Evolutionary conservation across 2,888 invertebrate species (phyloP), one percentile per base, ranked within the genome.

Genomic region (Trichogramma dendrolimi): DNA sequence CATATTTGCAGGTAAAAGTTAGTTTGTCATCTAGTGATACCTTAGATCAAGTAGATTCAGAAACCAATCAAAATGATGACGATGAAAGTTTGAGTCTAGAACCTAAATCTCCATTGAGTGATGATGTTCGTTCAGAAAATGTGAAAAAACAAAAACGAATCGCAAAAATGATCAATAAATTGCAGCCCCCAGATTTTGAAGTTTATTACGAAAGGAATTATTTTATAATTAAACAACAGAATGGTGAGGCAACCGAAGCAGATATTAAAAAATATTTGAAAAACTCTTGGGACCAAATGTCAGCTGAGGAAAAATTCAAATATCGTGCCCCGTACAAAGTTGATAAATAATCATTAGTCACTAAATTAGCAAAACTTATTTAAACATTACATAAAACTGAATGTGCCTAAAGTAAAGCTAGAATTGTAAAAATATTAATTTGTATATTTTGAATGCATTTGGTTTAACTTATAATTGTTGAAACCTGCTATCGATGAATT

Each of bases 111-210:
- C 42, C 58, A 54, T 62, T 58, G 43, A 60, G 61, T 41, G 63
- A 61, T 11, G 63, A 63, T 57, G 44, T 52, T 42, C 41, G 65
- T 49, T 11, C 56, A 40, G 55, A 51, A 42, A 10, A 11, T 10
- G 50, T 59, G n/a, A 56, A 62, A 58, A 66, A 66, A 39, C 66
- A 66, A 59, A 63, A 63, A 38, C 59, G 61, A 7, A 63, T 63
- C 47, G 47, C 57, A 43, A 66, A 66, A 60, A 61, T 61, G 55
- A 61, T 66, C 4, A 66, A 66, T 60, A 65, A 65, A 55, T 46
- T 66, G 51, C 66, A 63, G 58, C 61, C 63, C 38, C 66, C 66
- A 57, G 66, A 65, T 60, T 67, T 67, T 64, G 62, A 67, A 51
- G 67, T 66, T 41, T 67, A 65, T 51, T 63, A 47, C 49, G 64